Percentiles rank a stretch among this genome's conserved stretches.
These are phyloP conservation scores for Apotomis betuletana DNA, from an alignment of 2,888 invertebrate genomes.

Conservation along the genomic window DNA sequence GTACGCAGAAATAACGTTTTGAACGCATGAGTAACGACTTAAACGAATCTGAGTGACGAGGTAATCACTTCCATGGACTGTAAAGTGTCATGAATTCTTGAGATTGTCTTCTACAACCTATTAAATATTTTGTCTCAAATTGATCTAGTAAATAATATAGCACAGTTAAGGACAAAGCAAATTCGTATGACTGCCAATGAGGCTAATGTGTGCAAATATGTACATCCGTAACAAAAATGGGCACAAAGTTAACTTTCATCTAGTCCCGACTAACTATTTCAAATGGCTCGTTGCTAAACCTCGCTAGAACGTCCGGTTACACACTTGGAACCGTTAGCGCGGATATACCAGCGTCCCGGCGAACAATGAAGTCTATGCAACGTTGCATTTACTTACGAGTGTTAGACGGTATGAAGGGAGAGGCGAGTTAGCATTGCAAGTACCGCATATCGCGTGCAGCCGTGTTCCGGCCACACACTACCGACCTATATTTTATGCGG, in stretches of 20 bases:
- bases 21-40: constrained; percentile 33
- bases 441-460: constrained; percentile 68
- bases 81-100: no score
- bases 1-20: constrained; percentile 25
- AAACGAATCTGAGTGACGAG: not conserved
- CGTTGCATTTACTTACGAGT: constrained; percentile 55
- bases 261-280: constrained; percentile 10
- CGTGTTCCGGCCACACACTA: constrained; percentile 68
- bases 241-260: constrained; percentile 36
- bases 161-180: constrained; percentile 5
- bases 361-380: constrained; percentile 60
- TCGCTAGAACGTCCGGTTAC: constrained; percentile 34
- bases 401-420: constrained; percentile 46
- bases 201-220: constrained; percentile 10
- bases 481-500: constrained; percentile 83
- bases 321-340: constrained; percentile 38
- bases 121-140: no score
- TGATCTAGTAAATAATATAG: not conserved
- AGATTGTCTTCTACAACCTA: no score
- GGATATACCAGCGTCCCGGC: constrained; percentile 45
- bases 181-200: not conserved
- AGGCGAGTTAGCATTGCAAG: constrained; percentile 39
- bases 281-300: constrained; percentile 30
- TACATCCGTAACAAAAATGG: constrained; percentile 30
- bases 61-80: not conserved